Evolutionary conservation across 1,140 invertebrate species (phyloP), one percentile per base, ranked within the genome.

Genomic region (Galleria mellonella): DNA sequence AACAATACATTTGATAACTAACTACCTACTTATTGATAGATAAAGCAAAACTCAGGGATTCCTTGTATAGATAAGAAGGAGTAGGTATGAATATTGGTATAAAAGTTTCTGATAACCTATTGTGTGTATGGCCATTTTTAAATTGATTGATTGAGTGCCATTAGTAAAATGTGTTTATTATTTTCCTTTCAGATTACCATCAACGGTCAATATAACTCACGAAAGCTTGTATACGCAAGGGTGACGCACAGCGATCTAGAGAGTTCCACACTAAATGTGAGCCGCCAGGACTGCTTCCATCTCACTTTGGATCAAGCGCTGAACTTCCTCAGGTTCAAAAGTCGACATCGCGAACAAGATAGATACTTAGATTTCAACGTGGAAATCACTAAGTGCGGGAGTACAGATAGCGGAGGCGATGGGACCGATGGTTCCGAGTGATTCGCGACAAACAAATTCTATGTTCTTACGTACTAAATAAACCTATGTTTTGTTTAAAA

Each of bases 221-320:
- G 76, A 0, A 65, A 58, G 15, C 47, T 82, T 0, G 51, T 56
- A 2, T 84, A 81, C 64, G 48, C 51, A 8, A 54, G 81, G 9
- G 41, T 47, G 3, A 73, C 72, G 0, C 81, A 82, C 63, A 75
- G 74, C 60, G 77, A 84, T 37, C 48, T 84, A 1, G 81, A 84
- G 36, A 72, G 55, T 43, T 44, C 62, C 0, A 52, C 66, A 0
- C 32, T 72, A 6, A 72, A 72, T 53, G 48, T 69, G 10, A 69
- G 52, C 15, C 58, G 67, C 0, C 62, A 72, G 43, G 81, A 82
- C 47, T 84, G 76, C 57, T 84, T 83, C 62, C 66, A 74, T 51
- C 54, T 84, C n/a, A 64, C 74, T 0, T 51, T 74, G 10, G 76
- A 76, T 15, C 72, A 81, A 47, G 70, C 76, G 0, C 47, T 68